These are phyloP conservation scores for Hesperia comma DNA, from an alignment of 2,888 invertebrate genomes.

Conservation along the genomic window DNA sequence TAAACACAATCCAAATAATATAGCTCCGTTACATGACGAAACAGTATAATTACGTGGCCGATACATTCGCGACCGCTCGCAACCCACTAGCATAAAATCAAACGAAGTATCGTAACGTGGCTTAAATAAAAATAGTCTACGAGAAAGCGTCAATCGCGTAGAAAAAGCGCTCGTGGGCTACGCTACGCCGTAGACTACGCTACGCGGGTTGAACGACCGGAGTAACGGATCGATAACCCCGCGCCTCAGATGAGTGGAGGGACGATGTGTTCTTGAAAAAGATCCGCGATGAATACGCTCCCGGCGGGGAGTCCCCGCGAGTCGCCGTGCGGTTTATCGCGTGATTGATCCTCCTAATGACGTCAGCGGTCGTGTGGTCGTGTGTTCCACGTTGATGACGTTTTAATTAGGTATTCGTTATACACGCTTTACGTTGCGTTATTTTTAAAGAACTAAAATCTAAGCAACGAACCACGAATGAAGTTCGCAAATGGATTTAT, in stretches of 20 bases:
- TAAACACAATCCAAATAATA: too few species aligned
- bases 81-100: conserved; percentile 33
- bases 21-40: not conserved
- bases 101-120: conserved; percentile 28
- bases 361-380: not conserved
- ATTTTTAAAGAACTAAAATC: not conserved
- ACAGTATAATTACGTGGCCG: not conserved
- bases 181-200: conserved; percentile 56
- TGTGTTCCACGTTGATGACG: not conserved
- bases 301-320: conserved; percentile 5
- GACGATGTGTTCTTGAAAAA: conserved; percentile 23
- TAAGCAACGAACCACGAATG: too few species aligned
- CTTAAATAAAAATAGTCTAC: conserved; percentile 36
- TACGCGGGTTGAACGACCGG: conserved; percentile 75
- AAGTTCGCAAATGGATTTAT: too few species aligned
- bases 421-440: conserved; percentile 5
- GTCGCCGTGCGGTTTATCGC: conserved; percentile 17
- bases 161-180: conserved; percentile 50
- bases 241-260: conserved; percentile 44
- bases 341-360: conserved; percentile 21
- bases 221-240: conserved; percentile 70
- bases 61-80: not conserved
- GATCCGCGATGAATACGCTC: conserved; percentile 25
- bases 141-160: conserved; percentile 30
- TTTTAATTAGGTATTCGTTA: conserved; percentile 7